A percentile compares a stretch with the other conserved stretches of the same genome.
Conservation (phyloP, 2,888 invertebrate species). For the Bombyx huttoni region DNA sequence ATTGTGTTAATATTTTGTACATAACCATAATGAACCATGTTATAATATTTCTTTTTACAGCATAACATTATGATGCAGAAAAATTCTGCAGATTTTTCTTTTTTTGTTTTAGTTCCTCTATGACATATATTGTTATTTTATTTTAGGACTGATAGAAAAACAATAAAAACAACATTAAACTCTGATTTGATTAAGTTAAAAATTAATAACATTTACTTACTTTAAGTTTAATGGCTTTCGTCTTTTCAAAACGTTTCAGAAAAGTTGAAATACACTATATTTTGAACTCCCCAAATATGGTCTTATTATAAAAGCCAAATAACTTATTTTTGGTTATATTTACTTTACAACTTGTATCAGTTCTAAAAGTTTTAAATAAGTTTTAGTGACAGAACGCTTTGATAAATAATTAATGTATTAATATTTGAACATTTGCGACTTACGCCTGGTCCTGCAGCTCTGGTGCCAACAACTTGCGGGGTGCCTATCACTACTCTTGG, state of each 20-base stretch:
- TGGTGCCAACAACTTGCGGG: constrained; percentile 85
- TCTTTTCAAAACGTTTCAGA: too few species aligned
- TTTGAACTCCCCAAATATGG: too few species aligned
- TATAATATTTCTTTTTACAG: neutral
- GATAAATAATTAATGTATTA: neutral
- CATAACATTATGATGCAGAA: neutral
- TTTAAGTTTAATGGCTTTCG: too few species aligned
- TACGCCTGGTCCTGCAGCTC: constrained; percentile 87
- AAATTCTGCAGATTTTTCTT: neutral
- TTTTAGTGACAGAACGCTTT: neutral
- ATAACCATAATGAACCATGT: neutral
- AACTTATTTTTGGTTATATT: too few species aligned
- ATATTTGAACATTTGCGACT: constrained; percentile 22
- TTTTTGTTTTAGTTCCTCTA: neutral
- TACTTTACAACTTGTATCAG: neutral
- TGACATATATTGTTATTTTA: neutral
- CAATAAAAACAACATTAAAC: too few species aligned
- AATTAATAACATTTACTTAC: too few species aligned
- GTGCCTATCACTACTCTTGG: constrained; percentile 88
- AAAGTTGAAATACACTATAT: too few species aligned
- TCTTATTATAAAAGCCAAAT: too few species aligned
- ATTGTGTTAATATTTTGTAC: neutral
- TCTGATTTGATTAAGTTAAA: too few species aligned
- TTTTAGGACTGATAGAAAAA: neutral
- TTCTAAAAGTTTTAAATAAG: neutral